Base-by-base conservation (phyloP, 1,140 invertebrate species). In the Vanessa atalanta region DNA sequence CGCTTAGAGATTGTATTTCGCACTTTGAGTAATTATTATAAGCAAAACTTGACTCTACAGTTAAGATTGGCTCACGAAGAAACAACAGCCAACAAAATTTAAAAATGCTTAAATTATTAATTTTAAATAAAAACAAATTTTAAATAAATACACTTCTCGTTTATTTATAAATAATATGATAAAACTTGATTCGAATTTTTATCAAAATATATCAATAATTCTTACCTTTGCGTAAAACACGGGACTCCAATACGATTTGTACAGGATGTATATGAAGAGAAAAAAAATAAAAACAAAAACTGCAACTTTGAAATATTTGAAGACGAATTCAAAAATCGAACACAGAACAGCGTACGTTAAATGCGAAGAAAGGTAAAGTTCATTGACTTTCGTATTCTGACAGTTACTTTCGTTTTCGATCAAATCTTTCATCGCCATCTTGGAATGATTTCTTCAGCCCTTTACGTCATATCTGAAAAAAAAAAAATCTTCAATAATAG, bases 221-320 rank as follows among this genome's bases (percentile, higher is more conserved):
- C 83, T 84, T 47, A 89, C 86, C 83, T 82, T 87, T 48, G 73
- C 74, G 74, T 84, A 87, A 15, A 82, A 65, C 0, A 86, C 73
- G 4, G 85, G 88, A 67, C 73, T 85, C 78, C 77, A 85, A 80
- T 84, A 90, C 57, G 79, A 76, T 70, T 83, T 88, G 76, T 87
- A 89, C 1, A 85, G 26, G 15, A 82, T 47, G 61, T 80, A 86
- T 8, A 85, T 20, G 15, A 85, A 2, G 16, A 80, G 60, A 43
- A 74, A 47, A 53, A 84, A 13, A 64, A 83, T 71, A 55, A 78
- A 77, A 81, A 75, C 16, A 12, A 79, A 31, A 4, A 84, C 8
- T 23, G 83, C 63, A 55, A 71, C 50, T n/a, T 69, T 61, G 48
- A 63, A 74, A 77, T 85, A 65, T 14, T 77, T 80, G 14, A 55